Base-by-base conservation (phyloP, 1,140 invertebrate genomes). In the Neodiprion pinetum region DNA sequence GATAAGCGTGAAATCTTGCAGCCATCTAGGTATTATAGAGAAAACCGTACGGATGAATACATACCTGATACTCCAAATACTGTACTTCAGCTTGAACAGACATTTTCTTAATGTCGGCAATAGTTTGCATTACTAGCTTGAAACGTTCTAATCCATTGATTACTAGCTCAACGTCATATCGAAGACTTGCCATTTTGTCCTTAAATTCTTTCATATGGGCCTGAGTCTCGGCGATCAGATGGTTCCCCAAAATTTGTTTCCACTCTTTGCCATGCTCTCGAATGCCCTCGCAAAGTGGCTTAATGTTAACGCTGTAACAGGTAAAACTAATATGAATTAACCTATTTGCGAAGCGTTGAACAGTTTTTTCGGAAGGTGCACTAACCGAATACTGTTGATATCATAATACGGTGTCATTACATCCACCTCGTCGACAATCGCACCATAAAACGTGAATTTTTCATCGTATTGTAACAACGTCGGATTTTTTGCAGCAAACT, bases 71-170 rank as follows among this genome's bases (percentile, higher is more conserved):
- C 70, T 91, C 90, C 17, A 90, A 89, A 80, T 94, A 95, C 77
- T 91, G 90, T 21, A 96, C 91, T 85, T 95, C 95, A 5, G 94
- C 91, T 73, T 93, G 92, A 47, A 96, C 89, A 5, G 94, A 93
- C 79, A 92, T 91, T 50, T 91, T 90, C 79, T 94, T 93, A 65
- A 97, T 92, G 50, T 92, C 91, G 7, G 92, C 89, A 71, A 98
- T 96, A 0, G 94, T 93, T 79, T 93, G 92, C 91, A 97, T 93
- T 1, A 97, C 93, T 80, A 91, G 89, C 88, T 96, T 97, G 79
- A 97, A 95, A 75, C 95, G 92, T 72, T 96, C 93, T 11, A 97
- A 85, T 17, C 93, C 92, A 76, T 91, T 93, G 11, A 95, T 93
- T 49, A 92, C 92, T 79, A 92, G 90, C 77, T 94, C 92, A 17